Evolutionary conservation across 2,113 vertebrate species (phyloP).

Genomic region (Clarias gariepinus): DNA sequence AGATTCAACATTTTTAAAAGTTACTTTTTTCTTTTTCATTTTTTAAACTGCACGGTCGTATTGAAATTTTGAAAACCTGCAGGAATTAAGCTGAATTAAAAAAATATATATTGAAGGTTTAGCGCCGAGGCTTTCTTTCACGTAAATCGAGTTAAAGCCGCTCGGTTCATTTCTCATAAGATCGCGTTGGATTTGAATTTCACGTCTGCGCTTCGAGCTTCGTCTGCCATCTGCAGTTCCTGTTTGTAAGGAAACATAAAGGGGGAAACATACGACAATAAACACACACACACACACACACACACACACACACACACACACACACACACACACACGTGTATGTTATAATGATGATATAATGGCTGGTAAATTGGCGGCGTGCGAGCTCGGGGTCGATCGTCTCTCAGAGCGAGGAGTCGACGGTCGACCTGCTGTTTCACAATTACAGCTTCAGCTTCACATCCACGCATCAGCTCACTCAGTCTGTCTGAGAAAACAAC

Average conservation of each 20-base stretch:
- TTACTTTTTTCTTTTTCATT: not conserved
- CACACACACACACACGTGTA: not conserved
- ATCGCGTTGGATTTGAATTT: conserved; percentile 68
- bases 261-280: conserved; percentile 61
- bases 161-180: not conserved
- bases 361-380: conserved; percentile 14
- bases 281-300: conserved; percentile 48
- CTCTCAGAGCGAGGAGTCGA: not conserved
- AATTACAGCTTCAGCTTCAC: conserved; percentile 22
- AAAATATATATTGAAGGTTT: not conserved
- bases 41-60: not conserved
- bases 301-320: conserved; percentile 47
- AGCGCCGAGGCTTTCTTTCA: not conserved
- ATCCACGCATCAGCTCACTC: conserved; percentile 1
- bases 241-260: conserved; percentile 49
- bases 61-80: not conserved
- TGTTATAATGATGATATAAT: conserved; percentile 13
- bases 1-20: too few species aligned
- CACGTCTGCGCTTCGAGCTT: conserved; percentile 73
- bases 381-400: not conserved
- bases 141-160: not conserved
- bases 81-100: not conserved
- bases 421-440: conserved; percentile 23
- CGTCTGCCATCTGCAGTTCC: conserved; percentile 78
- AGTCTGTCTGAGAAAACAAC: not conserved